Evolutionary conservation across 2,113 vertebrate genomes (phyloP), one percentile per base, ranked within the genome.

Genomic region (Urocynchramus pylzowi): DNA sequence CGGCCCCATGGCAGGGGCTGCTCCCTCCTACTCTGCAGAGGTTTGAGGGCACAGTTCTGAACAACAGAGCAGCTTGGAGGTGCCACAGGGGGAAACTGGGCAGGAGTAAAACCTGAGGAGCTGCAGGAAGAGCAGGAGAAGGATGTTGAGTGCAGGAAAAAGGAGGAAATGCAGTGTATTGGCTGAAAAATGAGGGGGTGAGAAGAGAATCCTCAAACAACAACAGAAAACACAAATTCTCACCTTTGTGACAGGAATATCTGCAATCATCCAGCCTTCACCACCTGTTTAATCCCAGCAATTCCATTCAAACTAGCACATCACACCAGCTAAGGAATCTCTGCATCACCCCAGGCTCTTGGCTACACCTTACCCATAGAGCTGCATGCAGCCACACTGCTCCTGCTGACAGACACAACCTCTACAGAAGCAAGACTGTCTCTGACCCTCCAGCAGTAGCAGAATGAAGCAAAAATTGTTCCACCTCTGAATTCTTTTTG

Each of bases 341-440:
- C 67, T 60, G 63, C 79, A 69, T 52, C 56, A 41, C 53, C 26
- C 39, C 53, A 39, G 77, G 87, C 35, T 56, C 53, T 39, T 45
- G 64, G 37, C 56, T 61, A 2, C 23, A 24, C 35, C 22, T 83
- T 12, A 6, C 16, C 57, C 27, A 15, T 1, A 49, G 44, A 70
- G 79, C 33, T 33, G 45, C 11, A 0, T 1, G 30, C 31, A 49
- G 7, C 30, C 21, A 24, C 1, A 0, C 45, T 37, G 45, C 52
- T 87, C 44, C 76, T 41, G 39, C 56, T 17, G 14, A 52, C 6
- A 37, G 47, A 23, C 49, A 90, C 57, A 69, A 9, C 33, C 52
- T n/a, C 70, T 56, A 1, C 53, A 61, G 57, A 10, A 64, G 33
- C 24, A 37, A 39, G 22, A 16, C 13, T 14, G 30, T 7, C 41